Base-by-base conservation (phyloP, 2,113 vertebrate species). In the Tragelaphus scriptus region DNA sequence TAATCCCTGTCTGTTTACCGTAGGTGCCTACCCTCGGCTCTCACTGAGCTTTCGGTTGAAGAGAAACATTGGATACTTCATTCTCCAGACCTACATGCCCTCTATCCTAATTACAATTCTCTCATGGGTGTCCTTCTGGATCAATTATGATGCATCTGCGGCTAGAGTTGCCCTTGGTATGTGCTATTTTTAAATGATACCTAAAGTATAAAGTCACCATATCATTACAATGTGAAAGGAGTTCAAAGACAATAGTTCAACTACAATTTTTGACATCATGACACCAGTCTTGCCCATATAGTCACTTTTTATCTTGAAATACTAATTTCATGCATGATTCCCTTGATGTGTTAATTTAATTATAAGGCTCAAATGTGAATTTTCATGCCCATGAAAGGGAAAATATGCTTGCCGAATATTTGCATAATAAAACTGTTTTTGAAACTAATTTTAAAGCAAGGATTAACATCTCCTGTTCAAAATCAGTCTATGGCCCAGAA, bases 81-180 rank as follows among this genome's bases (percentile, higher is more conserved):
- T 99, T 98, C 99, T 99, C 91, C 99, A 99, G 99, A 99, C 99
- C 5, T 99, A 99, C 98, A 99, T 99, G 99, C 99, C 99, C 98
- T 99, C 99, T 88, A 99, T 99, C 97, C 99, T 99, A 98, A 99
- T 99, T 98, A 99, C 99, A 91, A 99, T 99, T 98, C 99, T 99
- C 92, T 99, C 99, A 82, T 99, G 99, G 99, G 99, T 99, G 93
- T 99, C 99, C 61, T 99, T 99, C 99, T 99, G 99, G 99, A 99
- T 99, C 98, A 99, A 99, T 98, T 99, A 99, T 19, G 99, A 99
- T 91, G 99, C 99, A 92, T 99, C 99, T 58, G 99, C 99, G 85
- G 99, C 99, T 97, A 99, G 99, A 99, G 99, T 99, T 96, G 99
- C 99, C 96, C 99, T 99, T 98, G 99, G 99, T 99, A 99, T 93